These are phyloP conservation scores for Chironomus striatipennis DNA, from an alignment of 1,140 invertebrate species.

Conservation along the genomic window DNA sequence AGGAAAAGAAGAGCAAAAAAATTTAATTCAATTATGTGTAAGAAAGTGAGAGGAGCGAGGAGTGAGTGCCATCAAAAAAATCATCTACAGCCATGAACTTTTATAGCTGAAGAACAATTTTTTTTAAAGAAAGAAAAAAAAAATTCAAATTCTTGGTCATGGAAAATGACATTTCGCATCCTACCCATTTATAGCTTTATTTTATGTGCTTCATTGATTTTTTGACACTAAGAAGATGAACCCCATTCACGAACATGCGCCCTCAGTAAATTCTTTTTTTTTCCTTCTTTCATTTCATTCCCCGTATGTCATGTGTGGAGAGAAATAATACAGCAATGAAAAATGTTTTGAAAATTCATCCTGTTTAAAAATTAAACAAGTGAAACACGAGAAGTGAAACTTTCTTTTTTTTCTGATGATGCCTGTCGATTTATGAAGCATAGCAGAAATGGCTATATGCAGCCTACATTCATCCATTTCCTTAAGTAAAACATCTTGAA, in stretches of 20 bases:
- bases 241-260: background rate
- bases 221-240: conserved; percentile 20
- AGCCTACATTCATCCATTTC: too few relatives aligned
- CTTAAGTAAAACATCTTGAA: too few relatives aligned
- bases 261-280: background rate
- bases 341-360: background rate
- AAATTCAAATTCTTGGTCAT: background rate
- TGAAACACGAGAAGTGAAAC: too few relatives aligned
- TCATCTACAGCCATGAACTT: background rate
- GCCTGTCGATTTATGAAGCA: too few relatives aligned
- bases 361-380: background rate
- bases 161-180: background rate
- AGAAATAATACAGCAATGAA: background rate
- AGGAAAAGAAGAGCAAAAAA: background rate
- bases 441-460: too few relatives aligned
- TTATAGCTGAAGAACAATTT: background rate
- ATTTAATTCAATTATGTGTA: conserved; percentile 16
- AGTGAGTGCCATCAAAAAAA: background rate
- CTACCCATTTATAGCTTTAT: conserved; percentile 5
- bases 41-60: background rate
- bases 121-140: background rate
- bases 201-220: conserved; percentile 24
- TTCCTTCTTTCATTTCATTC: background rate
- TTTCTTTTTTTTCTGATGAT: too few relatives aligned
- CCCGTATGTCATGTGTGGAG: background rate